Percentiles rank a stretch among this genome's conserved stretches.
Conservation (phyloP, 2,888 invertebrate species). For the Euclidia mi region DNA sequence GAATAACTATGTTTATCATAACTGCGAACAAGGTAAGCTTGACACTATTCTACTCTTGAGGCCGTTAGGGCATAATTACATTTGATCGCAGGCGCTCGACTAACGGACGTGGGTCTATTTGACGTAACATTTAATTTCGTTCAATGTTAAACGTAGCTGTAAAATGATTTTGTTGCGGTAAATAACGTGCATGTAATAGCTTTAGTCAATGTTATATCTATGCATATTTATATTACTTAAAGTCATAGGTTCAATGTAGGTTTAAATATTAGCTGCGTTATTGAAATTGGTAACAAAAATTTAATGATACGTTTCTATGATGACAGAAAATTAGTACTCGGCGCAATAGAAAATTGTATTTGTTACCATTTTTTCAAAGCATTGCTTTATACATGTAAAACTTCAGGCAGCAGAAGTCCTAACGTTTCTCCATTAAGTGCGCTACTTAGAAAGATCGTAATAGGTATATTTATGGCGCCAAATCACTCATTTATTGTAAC, state of each 20-base stretch:
- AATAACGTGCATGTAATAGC: not conserved
- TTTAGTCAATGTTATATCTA: too few species aligned
- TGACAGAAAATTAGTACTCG: too few species aligned
- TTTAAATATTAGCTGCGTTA: too few species aligned
- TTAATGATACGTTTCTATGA: too few species aligned
- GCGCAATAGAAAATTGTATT: too few species aligned
- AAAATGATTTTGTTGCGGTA: conserved; percentile 11
- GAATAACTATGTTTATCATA: not conserved
- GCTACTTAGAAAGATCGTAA: conserved; percentile 7
- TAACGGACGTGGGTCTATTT: conserved; percentile 41
- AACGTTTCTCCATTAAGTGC: not conserved
- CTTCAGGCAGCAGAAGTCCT: not conserved
- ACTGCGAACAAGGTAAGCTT: conserved; percentile 29
- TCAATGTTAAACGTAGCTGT: conserved; percentile 32
- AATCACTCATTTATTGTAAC: conserved; percentile 25
- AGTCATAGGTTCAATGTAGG: too few species aligned
- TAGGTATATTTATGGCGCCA: conserved; percentile 21
- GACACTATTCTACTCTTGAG: conserved; percentile 29
- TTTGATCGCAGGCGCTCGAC: conserved; percentile 25
- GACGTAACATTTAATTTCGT: conserved; percentile 36
- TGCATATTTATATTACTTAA: too few species aligned
- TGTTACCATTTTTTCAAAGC: too few species aligned
- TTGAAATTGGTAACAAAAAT: too few species aligned
- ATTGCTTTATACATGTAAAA: too few species aligned
- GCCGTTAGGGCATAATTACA: conserved; percentile 40